Percentiles rank a stretch among this genome's conserved stretches.
phyloP scores from a whole-genome alignment of 1,140 invertebrate species.

The Tetramorium simillimum region DNA sequence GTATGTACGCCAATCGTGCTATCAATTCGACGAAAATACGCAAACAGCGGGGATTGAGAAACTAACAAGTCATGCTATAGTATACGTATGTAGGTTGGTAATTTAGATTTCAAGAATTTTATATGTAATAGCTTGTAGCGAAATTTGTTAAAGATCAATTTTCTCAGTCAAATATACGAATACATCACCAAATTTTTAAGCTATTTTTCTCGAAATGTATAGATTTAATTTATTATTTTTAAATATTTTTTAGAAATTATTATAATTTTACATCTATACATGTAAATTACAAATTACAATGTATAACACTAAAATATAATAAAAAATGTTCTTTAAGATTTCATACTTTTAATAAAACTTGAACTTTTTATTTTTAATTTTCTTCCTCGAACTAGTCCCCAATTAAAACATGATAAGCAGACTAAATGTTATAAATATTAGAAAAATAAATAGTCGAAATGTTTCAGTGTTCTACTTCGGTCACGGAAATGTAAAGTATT shows the following conservation, averaged over 20 bases:
- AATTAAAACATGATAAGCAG: background rate
- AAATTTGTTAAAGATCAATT: background rate
- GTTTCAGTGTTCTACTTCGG: background rate
- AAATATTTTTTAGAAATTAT: background rate
- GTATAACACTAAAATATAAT: background rate
- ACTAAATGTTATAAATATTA: background rate
- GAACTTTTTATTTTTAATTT: constrained; percentile 16
- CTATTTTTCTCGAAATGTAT: background rate
- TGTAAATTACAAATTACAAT: background rate
- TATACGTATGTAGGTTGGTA: background rate
- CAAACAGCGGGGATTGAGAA: background rate
- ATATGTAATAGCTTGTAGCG: background rate
- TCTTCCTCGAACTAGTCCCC: background rate
- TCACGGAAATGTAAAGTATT: background rate
- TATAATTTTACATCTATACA: background rate
- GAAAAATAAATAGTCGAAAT: background rate
- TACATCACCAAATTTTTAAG: background rate
- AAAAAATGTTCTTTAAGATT: background rate
- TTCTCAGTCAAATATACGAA: background rate
- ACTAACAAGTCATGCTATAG: background rate
- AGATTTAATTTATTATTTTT: background rate
- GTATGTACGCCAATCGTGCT: background rate
- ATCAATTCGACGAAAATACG: constrained; percentile 1
- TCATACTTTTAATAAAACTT: no score
- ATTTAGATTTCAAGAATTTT: background rate